Evolutionary conservation across 2,113 vertebrate species (phyloP), one percentile per base, ranked within the genome.

Genomic region (Tricholaema leucomelas): DNA sequence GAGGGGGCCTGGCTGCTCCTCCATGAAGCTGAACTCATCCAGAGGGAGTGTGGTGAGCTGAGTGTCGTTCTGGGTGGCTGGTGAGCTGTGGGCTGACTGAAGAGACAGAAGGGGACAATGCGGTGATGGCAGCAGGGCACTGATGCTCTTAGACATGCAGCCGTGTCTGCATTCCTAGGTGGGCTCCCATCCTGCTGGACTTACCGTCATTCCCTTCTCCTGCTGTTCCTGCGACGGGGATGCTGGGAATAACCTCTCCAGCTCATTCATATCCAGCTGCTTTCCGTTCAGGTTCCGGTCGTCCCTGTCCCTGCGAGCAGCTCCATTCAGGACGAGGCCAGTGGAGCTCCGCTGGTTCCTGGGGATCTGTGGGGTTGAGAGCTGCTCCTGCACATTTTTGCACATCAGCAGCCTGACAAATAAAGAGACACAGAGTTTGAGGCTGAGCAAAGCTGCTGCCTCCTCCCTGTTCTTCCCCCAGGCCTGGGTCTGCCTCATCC

Each of bases 391-490:
- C 61, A 98, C 98, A 0, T 98, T 98, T 95, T 99, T 99, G 96
- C 99, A 99, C 96, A 98, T 98, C 97, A 99, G 97, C 94, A 99
- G 96, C 97, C 99, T 99, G 88, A 42, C 83, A 95, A 88, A 76
- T 9, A 12, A 36, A 63, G n/a, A 77, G 64, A 16, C 4, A 2
- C 4, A 2, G 44, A 67, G 46, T n/a, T 36, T 24, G 30, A 88
- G 31, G 50, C 44, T 46, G 36, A 38, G 91, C 10, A 61, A 40
- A 79, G 35, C 12, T 4, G 2, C 15, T 17, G 40, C 46, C 31
- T 65, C 24, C 9, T 2, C 0, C 9, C 33, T 19, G 23, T 50
- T 50, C 40, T 54, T 58, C 18, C 40, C 67, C 15, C 44, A 61
- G 4, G 12, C 30, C 44, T 7, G 11, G 24, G 3, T 42, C 40